Conservation (phyloP, 2,113 vertebrate genomes). For the rat (Rattus norvegicus) region DNA sequence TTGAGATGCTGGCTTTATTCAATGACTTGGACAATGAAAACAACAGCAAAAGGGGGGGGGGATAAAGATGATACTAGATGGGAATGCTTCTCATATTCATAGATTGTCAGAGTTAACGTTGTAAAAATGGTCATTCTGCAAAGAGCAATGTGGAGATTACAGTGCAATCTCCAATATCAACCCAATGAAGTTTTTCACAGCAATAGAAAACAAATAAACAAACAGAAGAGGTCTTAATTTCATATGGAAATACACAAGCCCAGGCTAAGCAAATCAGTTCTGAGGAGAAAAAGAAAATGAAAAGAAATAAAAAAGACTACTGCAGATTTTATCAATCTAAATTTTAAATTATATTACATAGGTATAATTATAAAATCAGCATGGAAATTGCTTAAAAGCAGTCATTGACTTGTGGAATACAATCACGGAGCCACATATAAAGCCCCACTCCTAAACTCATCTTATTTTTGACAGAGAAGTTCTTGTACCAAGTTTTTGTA, state of each 20-base stretch:
- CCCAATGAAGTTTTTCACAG: background rate
- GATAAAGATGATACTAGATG: background rate
- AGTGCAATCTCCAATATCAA: background rate
- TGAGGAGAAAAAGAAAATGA: background rate
- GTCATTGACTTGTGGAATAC: background rate
- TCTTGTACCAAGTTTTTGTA: too few relatives aligned
- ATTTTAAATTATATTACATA: background rate
- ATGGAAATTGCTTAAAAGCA: background rate
- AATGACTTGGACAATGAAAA: background rate
- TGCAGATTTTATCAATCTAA: too few relatives aligned
- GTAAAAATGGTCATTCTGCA: background rate
- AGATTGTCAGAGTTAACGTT: background rate
- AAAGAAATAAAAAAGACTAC: too few relatives aligned
- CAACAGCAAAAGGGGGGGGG: background rate
- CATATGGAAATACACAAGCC: background rate
- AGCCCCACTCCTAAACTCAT: background rate
- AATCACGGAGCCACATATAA: background rate
- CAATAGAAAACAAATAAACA: background rate
- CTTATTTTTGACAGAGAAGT: background rate
- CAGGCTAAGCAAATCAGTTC: background rate
- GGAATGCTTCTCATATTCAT: background rate
- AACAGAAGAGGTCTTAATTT: background rate
- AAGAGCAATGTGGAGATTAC: background rate
- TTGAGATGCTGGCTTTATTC: background rate
- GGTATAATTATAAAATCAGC: background rate